These are phyloP conservation scores for Camponotus fellah DNA, from an alignment of 2,888 invertebrate genomes.

Conservation along the genomic window DNA sequence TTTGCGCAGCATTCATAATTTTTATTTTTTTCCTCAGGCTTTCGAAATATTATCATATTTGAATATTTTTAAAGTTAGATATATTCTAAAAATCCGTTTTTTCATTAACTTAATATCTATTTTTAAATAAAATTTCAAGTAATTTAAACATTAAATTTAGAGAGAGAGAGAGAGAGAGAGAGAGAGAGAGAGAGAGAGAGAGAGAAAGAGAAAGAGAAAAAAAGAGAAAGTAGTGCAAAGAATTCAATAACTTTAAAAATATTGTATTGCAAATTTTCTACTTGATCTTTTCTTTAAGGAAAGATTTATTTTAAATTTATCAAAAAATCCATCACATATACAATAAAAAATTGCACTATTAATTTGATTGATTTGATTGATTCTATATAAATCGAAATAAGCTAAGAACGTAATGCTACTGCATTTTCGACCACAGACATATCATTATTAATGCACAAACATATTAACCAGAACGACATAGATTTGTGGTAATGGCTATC, in stretches of 20 bases:
- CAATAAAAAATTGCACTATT: neutral
- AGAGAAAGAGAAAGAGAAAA: neutral
- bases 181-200: too few species aligned
- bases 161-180: too few species aligned
- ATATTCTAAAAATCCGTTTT: neutral
- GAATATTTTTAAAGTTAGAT: neutral
- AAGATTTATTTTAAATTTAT: neutral
- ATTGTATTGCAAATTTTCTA: neutral
- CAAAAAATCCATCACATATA: neutral
- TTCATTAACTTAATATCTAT: neutral
- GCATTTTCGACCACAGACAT: conserved; percentile 20
- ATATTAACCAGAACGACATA: conserved; percentile 33
- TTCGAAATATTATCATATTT: neutral
- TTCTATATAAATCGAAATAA: conserved; percentile 15
- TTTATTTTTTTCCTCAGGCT: neutral
- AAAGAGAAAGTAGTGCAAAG: neutral
- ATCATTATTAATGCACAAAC: conserved; percentile 37
- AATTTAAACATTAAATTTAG: too few species aligned
- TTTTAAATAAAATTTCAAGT: neutral
- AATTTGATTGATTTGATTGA: neutral
- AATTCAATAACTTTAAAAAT: neutral
- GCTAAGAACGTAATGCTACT: conserved; percentile 23
- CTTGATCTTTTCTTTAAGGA: neutral
- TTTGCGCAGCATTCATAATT: neutral
- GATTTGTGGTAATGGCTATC: conserved; percentile 40